Percentiles rank a stretch among this genome's conserved stretches.
These are phyloP conservation scores for Drosophila imparisetae DNA, from an alignment of 2,888 invertebrate genomes.

Conservation along the genomic window DNA sequence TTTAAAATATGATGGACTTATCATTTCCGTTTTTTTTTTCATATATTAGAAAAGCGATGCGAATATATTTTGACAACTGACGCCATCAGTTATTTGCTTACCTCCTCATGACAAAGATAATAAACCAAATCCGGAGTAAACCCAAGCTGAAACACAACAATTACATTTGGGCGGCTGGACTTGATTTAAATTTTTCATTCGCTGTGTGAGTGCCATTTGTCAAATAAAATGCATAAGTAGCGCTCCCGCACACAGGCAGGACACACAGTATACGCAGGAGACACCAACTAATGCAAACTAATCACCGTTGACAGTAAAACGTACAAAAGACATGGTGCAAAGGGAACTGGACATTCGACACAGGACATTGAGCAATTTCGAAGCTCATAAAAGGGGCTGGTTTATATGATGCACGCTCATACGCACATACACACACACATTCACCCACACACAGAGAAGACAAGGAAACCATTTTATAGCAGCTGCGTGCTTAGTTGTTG, in stretches of 20 bases:
- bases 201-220: constrained; percentile 19
- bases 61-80: neutral
- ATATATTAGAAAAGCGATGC: neutral
- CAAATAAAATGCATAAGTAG: constrained; percentile 40
- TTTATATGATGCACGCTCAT: constrained; percentile 18
- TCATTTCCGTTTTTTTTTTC: neutral
- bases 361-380: constrained; percentile 35
- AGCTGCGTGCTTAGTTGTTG: constrained; percentile 51
- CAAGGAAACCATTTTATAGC: constrained; percentile 55
- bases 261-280: constrained; percentile 7
- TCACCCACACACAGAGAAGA: neutral
- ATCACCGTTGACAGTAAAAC: constrained; percentile 71
- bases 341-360: constrained; percentile 46
- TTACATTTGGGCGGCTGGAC: constrained; percentile 49
- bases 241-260: constrained; percentile 17
- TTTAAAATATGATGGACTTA: neutral
- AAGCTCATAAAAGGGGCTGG: constrained; percentile 50
- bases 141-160: constrained; percentile 45
- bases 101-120: constrained; percentile 4
- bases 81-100: neutral
- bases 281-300: constrained; percentile 67
- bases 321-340: constrained; percentile 42
- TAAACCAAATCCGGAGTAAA: constrained; percentile 21
- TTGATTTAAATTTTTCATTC: constrained; percentile 65
- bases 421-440: constrained; percentile 5